Evolutionary conservation across 2,888 invertebrate species (phyloP).

Genomic region (Drosophila tripunctata): DNA sequence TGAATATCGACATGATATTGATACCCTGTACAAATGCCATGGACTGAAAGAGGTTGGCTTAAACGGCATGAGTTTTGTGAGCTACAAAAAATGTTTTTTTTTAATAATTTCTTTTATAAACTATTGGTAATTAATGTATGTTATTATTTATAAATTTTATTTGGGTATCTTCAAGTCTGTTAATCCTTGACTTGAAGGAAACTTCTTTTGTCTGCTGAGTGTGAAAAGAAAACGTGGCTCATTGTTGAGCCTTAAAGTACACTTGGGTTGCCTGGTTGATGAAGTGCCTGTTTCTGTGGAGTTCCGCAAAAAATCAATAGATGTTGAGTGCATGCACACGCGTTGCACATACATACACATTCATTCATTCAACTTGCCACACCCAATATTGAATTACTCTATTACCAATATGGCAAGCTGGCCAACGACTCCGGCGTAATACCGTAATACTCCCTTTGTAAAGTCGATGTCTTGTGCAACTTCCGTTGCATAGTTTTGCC

Average conservation of each 20-base stretch:
- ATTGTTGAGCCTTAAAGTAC: slow-evolving; percentile 36
- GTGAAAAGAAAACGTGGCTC: slow-evolving; percentile 40
- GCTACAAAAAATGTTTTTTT: no score
- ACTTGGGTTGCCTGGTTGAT: slow-evolving; percentile 34
- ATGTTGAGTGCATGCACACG: slow-evolving; percentile 22
- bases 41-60: background rate
- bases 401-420: slow-evolving; percentile 47
- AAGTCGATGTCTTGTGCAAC: slow-evolving; percentile 38
- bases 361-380: slow-evolving; percentile 38
- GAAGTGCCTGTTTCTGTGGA: slow-evolving; percentile 38
- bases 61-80: background rate
- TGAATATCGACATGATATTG: slow-evolving; percentile 50
- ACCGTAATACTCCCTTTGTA: background rate
- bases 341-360: background rate
- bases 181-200: background rate
- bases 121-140: no score
- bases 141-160: background rate
- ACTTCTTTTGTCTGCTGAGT: slow-evolving; percentile 30
- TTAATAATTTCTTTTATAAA: no score
- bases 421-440: slow-evolving; percentile 13
- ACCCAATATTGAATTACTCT: slow-evolving; percentile 72
- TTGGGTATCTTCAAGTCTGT: background rate
- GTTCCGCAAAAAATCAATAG: slow-evolving; percentile 43
- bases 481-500: slow-evolving; percentile 47
- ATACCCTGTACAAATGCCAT: slow-evolving; percentile 1